Evolutionary conservation across 2,113 vertebrate species (phyloP), one percentile per base, ranked within the genome.

Genomic region (Mesocricetus auratus): DNA sequence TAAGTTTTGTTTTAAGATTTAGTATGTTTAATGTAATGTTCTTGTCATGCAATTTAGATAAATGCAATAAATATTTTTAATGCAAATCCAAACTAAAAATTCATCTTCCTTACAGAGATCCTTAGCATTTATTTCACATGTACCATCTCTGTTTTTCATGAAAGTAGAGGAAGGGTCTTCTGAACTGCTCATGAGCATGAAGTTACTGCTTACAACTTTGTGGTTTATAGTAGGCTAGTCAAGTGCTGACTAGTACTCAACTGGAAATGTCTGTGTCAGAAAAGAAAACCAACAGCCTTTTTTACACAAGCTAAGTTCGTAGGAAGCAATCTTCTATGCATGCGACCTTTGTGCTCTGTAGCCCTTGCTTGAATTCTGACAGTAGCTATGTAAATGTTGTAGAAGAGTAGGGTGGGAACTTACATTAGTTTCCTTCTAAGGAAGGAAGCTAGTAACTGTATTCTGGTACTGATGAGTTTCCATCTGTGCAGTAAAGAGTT

Each of bases 301-400:
- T 81, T 86, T 92, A 81, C 66, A 89, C 8, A 85, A 87, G n/a
- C 68, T 87, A 47, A 92, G 79, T 92, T 95, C 79, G 66, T 87
- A 42, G 36, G 85, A 90, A 90, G 50, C 47, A 53, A 90, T 93
- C 33, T 88, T 29, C 31, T 42, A 95, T 85, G 42, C 85, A 92
- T 29, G 36, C 92, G 88, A 97, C 62, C 90, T 97, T 94, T 97
- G 93, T 93, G 71, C 31, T 89, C 39, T 81, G 15, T 10, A 91
- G 56, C 68, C 66, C 74, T 95, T 91, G 56, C 78, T 95, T 21
- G 5, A 36, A 85, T 93, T 96, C 68, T 83, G 85, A 97, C 92
- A 90, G 74, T 94, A 92, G 78, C 68, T 92, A 17, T 87, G 83
- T 89, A 93, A 93, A 81, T 75, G n/a, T 88, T 73, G 60, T 91